Base-by-base conservation (phyloP, 2,888 invertebrate species). In the Bellardia bayeri region DNA sequence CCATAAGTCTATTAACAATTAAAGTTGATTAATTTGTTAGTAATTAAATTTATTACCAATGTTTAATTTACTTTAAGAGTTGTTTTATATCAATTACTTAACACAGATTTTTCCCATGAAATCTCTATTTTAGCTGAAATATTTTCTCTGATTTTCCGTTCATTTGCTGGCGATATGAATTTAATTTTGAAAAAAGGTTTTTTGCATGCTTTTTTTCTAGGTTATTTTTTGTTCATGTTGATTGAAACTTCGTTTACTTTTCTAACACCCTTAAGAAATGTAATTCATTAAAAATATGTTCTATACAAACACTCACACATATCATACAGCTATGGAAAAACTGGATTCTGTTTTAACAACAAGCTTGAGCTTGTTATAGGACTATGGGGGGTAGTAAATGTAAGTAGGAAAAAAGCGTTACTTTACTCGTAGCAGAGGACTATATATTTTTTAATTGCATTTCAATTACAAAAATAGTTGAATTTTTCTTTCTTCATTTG, bases 381-480 rank as follows among this genome's bases (percentile, higher is more conserved):
- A 23, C 51, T 30, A 23, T 13, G 1, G 42, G 16, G 11, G 61
- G 13, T 16, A 37, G 42, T 37, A 54, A 7, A 33, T 11, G 14
- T 5, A 51, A n/a, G 51, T 5, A 51, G 51, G 11, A 2, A 30
- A 64, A 81, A 64, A 64, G 54, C 54, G 78, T 78, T 82, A 69
- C 74, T 54, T 72, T 82, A 11, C 16, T 11, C 37, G 11, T 23
- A 72, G 58, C 13, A 33, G 42, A 61, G 66, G 40, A 80, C 56
- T 80, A 51, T 69, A 79, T 64, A 30, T 64, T 69, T 64, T 90
- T 92, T 92, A 92, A 92, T 92, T 92, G 91, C 92, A 92, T 91
- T 92, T 92, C 91, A 91, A 92, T 92, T 91, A 92, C 89, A 89
- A 89, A 90, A 91, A 91, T 91, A 91, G 90, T 91, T 91, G 33